A percentile compares a stretch with the other conserved stretches of the same genome.
Evolutionary conservation across 2,888 invertebrate genomes (phyloP).

Genomic region (Arrhopalites spinosus): DNA sequence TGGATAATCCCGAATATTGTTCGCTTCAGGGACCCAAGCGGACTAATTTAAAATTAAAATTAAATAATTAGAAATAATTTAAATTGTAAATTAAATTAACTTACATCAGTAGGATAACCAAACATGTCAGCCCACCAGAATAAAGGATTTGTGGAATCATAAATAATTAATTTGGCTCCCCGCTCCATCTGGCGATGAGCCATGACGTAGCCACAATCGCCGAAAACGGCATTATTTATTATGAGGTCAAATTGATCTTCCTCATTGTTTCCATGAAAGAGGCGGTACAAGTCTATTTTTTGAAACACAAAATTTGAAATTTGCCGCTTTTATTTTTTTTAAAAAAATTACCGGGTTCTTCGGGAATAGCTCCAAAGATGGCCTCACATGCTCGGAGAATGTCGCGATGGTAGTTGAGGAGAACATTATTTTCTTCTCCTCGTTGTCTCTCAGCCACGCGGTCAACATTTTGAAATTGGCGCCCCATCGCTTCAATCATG

Average conservation of each 20-base stretch:
- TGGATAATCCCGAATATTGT: slow-evolving; percentile 29
- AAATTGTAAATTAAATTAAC: not conserved
- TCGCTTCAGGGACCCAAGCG: slow-evolving; percentile 38
- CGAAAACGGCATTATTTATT: slow-evolving; percentile 43
- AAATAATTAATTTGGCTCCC: slow-evolving; percentile 31
- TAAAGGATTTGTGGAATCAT: not conserved
- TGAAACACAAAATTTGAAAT: no score
- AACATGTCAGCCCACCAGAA: slow-evolving; percentile 39
- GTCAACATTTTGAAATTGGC: slow-evolving; percentile 39
- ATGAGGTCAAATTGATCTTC: slow-evolving; percentile 40
- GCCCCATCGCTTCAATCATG: slow-evolving; percentile 22
- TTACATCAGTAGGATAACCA: slow-evolving; percentile 29
- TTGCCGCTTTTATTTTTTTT: no score
- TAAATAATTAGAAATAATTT: slow-evolving; percentile 11
- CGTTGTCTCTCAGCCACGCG: slow-evolving; percentile 36
- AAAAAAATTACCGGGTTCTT: slow-evolving; percentile 22
- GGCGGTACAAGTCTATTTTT: not conserved
- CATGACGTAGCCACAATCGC: slow-evolving; percentile 43
- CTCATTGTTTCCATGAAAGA: slow-evolving; percentile 32
- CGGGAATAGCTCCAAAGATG: not conserved
- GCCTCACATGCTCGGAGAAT: slow-evolving; percentile 5
- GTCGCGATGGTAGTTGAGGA: slow-evolving; percentile 33
- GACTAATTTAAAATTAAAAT: slow-evolving; percentile 32
- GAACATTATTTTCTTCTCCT: slow-evolving; percentile 25
- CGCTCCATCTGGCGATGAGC: slow-evolving; percentile 33